These are phyloP conservation scores for Eupelmus urozonus DNA, from an alignment of 2,888 invertebrate species.

Conservation along the genomic window DNA sequence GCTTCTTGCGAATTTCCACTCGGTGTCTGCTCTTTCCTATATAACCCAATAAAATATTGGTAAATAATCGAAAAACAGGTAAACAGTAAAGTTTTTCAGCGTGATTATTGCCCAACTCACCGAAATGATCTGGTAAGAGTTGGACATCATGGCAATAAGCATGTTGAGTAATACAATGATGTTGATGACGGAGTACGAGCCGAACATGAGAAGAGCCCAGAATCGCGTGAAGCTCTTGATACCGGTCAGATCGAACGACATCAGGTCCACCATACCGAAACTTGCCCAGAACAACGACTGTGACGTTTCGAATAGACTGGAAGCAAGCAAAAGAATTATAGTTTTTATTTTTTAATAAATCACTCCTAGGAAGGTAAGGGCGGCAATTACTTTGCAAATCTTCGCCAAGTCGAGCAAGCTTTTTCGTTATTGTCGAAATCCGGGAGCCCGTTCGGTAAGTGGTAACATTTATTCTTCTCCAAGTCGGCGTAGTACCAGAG, in stretches of 20 bases:
- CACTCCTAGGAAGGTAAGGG: no score
- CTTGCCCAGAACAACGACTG: constrained; percentile 99
- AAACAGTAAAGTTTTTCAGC: no score
- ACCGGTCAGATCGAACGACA: constrained; percentile 95
- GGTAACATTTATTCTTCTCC: constrained; percentile 92
- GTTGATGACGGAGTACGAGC: constrained; percentile 97
- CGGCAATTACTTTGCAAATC: constrained; percentile 90
- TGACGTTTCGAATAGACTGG: constrained; percentile 96
- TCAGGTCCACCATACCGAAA: constrained; percentile 96
- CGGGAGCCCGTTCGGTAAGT: constrained; percentile 84
- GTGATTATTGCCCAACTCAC: constrained; percentile 79
- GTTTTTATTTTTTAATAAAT: not conserved
- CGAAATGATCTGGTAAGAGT: constrained; percentile 98
- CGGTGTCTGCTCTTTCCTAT: constrained; percentile 94
- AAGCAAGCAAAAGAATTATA: no score
- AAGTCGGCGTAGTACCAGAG: constrained; percentile 95
- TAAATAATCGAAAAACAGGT: no score
- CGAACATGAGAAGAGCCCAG: constrained; percentile 98
- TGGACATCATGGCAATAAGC: constrained; percentile 99
- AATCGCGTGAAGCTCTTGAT: constrained; percentile 97
- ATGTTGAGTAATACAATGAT: constrained; percentile 97
- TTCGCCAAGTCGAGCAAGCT: constrained; percentile 90
- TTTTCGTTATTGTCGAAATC: constrained; percentile 92
- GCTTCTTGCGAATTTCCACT: constrained; percentile 98
- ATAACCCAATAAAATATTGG: no score